A percentile compares a stretch with the other conserved stretches of the same genome.
These are phyloP conservation scores for Hemicentrotus pulcherrimus DNA, from an alignment of 35 echinoderm and acorn worm genomes.

Conservation along the genomic window DNA sequence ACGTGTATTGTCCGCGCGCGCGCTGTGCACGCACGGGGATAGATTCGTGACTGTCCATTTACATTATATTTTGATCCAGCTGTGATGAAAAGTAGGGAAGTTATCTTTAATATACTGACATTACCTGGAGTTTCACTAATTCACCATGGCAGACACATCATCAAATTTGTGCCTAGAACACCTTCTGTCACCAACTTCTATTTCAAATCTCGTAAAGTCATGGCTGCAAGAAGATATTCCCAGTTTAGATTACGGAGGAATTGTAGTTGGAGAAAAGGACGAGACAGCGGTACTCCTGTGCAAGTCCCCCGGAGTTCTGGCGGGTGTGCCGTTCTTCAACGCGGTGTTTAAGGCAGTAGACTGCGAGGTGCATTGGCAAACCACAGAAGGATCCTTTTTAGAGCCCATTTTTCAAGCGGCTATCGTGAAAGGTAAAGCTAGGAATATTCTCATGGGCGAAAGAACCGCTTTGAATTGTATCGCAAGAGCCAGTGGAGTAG, in stretches of 20 bases:
- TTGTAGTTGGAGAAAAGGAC: constrained; percentile 83
- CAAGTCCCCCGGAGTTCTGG: constrained; percentile 92
- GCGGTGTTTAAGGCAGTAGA: constrained; percentile 80
- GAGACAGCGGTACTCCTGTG: constrained; percentile 91
- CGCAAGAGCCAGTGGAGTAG: constrained; percentile 84
- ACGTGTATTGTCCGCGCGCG: too few species aligned
- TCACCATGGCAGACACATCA: not conserved
- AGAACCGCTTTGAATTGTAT: constrained; percentile 87
- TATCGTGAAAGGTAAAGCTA: constrained; percentile 72
- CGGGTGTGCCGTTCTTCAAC: constrained; percentile 93
- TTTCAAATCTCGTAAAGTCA: constrained; percentile 61
- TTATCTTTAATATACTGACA: too few species aligned
- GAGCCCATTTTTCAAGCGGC: constrained; percentile 75
- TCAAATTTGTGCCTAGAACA: constrained; percentile 17
- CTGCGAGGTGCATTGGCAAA: constrained; percentile 76
- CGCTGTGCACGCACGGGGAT: too few species aligned
- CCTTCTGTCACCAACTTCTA: constrained; percentile 54
- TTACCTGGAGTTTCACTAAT: not conserved
- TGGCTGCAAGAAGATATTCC: constrained; percentile 93
- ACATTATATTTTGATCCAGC: too few species aligned
- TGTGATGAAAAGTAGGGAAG: too few species aligned
- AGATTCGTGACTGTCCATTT: too few species aligned
- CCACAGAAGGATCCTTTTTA: constrained; percentile 69
- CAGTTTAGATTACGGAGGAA: constrained; percentile 90
- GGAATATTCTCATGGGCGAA: constrained; percentile 87